phyloP scores from a whole-genome alignment of 2,888 invertebrate species.

The Timema cristinae region DNA sequence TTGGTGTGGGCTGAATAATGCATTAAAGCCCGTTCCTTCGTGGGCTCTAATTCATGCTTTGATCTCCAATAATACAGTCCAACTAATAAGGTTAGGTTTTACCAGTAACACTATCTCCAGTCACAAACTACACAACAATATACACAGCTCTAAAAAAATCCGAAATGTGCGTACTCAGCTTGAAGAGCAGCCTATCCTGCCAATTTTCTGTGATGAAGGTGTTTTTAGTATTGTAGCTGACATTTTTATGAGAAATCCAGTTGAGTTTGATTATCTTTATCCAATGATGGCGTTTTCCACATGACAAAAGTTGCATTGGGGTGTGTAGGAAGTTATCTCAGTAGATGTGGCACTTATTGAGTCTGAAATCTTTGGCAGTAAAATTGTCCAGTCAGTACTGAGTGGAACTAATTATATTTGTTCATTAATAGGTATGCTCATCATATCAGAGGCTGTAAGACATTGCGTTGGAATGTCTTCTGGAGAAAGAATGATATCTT shows the following conservation, averaged over 20 bases:
- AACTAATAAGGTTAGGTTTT: neutral
- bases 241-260: neutral
- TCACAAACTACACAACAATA: neutral
- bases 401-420: neutral
- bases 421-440: neutral
- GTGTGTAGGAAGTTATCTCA: too few species aligned
- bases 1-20: neutral
- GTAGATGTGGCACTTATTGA: neutral
- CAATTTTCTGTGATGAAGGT: neutral
- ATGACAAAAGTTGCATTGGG: neutral
- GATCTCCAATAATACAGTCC: neutral
- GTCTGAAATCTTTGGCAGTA: neutral
- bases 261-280: neutral
- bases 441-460: neutral
- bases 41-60: slow-evolving; percentile 5
- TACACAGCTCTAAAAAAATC: neutral
- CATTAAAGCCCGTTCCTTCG: neutral
- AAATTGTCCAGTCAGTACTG: neutral
- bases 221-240: neutral
- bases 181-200: neutral
- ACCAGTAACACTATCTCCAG: neutral
- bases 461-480: neutral
- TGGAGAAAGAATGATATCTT: neutral
- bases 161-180: neutral
- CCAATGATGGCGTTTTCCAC: neutral